Percentiles rank a stretch among this genome's conserved stretches.
phyloP scores from a whole-genome alignment of 2,888 invertebrate species.

The Julus scandinavius region DNA sequence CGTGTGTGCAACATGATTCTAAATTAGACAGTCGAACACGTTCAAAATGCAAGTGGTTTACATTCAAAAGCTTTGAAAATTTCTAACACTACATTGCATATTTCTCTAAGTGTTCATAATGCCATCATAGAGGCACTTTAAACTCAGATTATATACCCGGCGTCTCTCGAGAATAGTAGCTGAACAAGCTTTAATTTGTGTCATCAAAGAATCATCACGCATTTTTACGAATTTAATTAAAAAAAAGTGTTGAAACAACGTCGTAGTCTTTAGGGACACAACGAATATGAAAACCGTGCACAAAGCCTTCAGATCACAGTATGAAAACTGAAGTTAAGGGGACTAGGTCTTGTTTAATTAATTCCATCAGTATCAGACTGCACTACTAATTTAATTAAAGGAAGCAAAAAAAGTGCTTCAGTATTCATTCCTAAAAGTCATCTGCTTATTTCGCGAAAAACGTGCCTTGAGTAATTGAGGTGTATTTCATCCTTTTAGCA shows the following conservation, averaged over 20 bases:
- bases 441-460: not conserved
- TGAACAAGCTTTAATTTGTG: not conserved
- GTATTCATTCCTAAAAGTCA: not conserved
- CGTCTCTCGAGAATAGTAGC: not conserved
- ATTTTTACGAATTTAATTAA: not conserved
- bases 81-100: too few species aligned
- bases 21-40: too few species aligned
- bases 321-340: not conserved
- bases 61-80: too few species aligned
- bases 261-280: not conserved
- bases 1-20: too few species aligned
- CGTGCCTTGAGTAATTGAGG: not conserved
- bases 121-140: too few species aligned
- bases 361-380: not conserved
- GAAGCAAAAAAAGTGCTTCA: not conserved
- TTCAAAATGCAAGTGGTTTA: too few species aligned
- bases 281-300: not conserved
- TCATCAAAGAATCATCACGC: not conserved
- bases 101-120: too few species aligned
- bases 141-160: too few species aligned
- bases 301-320: not conserved
- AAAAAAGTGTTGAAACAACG: not conserved
- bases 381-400: not conserved
- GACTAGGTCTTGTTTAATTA: not conserved
- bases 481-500: not conserved